These are phyloP conservation scores for Archegozetes longisetosus DNA, from an alignment of 1,140 invertebrate species.

Conservation along the genomic window DNA sequence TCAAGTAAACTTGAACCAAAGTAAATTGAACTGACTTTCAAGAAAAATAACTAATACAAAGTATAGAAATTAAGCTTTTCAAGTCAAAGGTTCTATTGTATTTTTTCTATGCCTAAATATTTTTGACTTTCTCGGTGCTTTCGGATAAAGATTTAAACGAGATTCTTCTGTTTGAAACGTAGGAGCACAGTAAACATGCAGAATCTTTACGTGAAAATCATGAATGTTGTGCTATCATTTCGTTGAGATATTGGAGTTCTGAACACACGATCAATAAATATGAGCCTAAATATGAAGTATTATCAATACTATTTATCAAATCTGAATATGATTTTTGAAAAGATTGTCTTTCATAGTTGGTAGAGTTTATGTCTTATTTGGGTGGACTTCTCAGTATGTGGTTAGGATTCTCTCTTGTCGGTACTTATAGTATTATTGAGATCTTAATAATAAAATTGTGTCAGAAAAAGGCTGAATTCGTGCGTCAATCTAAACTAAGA, in stretches of 20 bases:
- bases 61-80: no score
- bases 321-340: neutral
- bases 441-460: neutral
- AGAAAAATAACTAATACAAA: no score
- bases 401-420: conserved; percentile 19
- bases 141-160: no score
- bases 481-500: neutral
- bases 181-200: neutral
- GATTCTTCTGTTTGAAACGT: no score
- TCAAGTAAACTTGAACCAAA: no score
- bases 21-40: no score
- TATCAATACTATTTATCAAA: neutral
- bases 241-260: conserved; percentile 14
- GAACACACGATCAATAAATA: conserved; percentile 20
- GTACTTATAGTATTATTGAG: conserved; percentile 6
- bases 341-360: conserved; percentile 10
- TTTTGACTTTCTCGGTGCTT: no score
- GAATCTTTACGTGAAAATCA: neutral
- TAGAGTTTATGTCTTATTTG: conserved; percentile 20
- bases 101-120: no score
- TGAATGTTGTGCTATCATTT: conserved; percentile 11
- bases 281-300: conserved; percentile 20
- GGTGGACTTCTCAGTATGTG: conserved; percentile 19
- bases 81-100: no score
- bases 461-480: neutral